These are phyloP conservation scores for Dendrolimus pini DNA, from an alignment of 2,888 invertebrate genomes.

Conservation along the genomic window DNA sequence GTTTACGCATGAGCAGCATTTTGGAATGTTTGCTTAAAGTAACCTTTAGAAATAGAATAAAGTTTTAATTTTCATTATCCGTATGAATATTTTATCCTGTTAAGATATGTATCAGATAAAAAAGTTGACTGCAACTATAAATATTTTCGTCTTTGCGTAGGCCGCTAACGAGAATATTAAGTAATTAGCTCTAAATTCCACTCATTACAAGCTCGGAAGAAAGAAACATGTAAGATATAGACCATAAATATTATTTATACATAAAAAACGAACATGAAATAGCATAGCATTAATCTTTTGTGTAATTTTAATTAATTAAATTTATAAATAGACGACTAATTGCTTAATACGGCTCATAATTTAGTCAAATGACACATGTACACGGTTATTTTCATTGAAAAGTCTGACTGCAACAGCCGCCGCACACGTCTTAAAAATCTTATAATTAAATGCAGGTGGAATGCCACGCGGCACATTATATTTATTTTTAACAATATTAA, in stretches of 20 bases:
- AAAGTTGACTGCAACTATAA: too few relatives aligned
- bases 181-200: slow-evolving; percentile 1
- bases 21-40: too few relatives aligned
- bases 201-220: neutral
- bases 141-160: too few relatives aligned
- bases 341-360: slow-evolving; percentile 18
- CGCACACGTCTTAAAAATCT: neutral
- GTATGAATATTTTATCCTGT: neutral
- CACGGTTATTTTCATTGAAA: neutral
- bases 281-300: neutral
- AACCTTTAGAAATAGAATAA: too few relatives aligned
- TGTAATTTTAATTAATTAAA: slow-evolving; percentile 26
- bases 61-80: too few relatives aligned
- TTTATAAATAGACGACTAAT: slow-evolving; percentile 29
- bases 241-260: neutral
- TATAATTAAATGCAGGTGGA: neutral
- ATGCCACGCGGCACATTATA: neutral
- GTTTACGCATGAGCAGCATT: too few relatives aligned
- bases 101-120: too few relatives aligned
- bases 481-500: too few relatives aligned
- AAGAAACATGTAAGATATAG: neutral
- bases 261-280: neutral
- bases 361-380: slow-evolving; percentile 9
- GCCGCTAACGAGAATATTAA: neutral
- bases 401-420: neutral